phyloP scores from a whole-genome alignment of 2,888 invertebrate species.

The Troides helena region DNA sequence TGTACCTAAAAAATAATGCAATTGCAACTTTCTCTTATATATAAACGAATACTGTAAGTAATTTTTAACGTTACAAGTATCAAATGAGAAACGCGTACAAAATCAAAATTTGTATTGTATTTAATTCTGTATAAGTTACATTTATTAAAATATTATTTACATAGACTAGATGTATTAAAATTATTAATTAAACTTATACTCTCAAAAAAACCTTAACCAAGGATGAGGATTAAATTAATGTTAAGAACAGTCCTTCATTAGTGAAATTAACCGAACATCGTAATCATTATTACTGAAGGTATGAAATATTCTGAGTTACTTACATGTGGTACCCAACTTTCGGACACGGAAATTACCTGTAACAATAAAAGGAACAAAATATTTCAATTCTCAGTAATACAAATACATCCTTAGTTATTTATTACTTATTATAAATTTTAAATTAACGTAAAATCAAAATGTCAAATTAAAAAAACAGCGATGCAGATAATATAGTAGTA shows the following conservation, averaged over 20 bases:
- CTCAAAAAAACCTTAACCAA: neutral
- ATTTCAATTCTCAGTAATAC: no score
- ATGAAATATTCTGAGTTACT: slow-evolving; percentile 52
- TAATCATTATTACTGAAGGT: slow-evolving; percentile 1
- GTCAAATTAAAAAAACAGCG: slow-evolving; percentile 2
- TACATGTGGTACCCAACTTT: slow-evolving; percentile 57
- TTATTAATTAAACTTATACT: neutral
- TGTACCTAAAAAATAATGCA: neutral
- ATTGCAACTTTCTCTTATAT: no score
- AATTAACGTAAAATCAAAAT: no score
- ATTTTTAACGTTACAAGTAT: neutral
- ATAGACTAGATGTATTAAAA: neutral
- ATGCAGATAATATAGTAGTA: no score
- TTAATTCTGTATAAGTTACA: neutral
- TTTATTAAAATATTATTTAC: no score
- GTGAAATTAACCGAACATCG: no score
- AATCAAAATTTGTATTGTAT: neutral
- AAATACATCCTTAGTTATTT: no score
- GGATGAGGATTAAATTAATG: neutral
- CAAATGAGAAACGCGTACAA: neutral
- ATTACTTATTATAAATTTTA: no score
- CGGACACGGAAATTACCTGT: slow-evolving; percentile 68
- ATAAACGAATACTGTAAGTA: no score
- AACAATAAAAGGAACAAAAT: slow-evolving; percentile 43
- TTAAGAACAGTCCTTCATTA: neutral